Conservation (phyloP, 2,797 vertebrate species). For the Monodelphis domestica region DNA sequence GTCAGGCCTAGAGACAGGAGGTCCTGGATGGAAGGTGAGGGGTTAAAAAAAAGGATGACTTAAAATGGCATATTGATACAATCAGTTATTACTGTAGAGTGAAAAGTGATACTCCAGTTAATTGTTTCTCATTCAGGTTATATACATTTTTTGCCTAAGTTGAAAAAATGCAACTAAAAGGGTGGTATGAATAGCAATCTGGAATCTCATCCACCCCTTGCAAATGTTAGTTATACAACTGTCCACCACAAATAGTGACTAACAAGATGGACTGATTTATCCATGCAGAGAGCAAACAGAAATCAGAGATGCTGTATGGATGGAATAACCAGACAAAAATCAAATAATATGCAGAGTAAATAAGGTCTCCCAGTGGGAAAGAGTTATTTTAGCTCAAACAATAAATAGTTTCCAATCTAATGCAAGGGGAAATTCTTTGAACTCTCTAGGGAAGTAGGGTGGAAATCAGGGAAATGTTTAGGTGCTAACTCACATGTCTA, state of each 20-base stretch:
- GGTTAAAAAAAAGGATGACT: no score
- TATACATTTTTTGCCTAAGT: not conserved
- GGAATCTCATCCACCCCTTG: not conserved
- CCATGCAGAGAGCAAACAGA: not conserved
- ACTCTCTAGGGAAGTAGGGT: not conserved
- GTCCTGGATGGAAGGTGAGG: no score
- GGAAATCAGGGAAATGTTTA: not conserved
- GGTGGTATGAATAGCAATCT: not conserved
- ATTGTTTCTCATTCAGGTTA: not conserved
- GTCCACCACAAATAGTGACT: not conserved
- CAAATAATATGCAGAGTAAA: not conserved
- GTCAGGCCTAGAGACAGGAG: no score
- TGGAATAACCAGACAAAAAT: not conserved
- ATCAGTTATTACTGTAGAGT: not conserved
- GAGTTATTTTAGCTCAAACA: not conserved
- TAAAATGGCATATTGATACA: not conserved
- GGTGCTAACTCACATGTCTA: not conserved
- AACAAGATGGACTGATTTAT: not conserved
- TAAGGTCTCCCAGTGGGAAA: not conserved
- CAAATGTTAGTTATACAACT: not conserved
- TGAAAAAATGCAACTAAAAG: not conserved
- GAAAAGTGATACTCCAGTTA: not conserved
- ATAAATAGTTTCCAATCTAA: not conserved
- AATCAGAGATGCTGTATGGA: not conserved
- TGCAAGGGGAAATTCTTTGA: not conserved